Evolutionary conservation across 2,797 vertebrate genomes (phyloP).

Genomic region (Chrosomus eos): DNA sequence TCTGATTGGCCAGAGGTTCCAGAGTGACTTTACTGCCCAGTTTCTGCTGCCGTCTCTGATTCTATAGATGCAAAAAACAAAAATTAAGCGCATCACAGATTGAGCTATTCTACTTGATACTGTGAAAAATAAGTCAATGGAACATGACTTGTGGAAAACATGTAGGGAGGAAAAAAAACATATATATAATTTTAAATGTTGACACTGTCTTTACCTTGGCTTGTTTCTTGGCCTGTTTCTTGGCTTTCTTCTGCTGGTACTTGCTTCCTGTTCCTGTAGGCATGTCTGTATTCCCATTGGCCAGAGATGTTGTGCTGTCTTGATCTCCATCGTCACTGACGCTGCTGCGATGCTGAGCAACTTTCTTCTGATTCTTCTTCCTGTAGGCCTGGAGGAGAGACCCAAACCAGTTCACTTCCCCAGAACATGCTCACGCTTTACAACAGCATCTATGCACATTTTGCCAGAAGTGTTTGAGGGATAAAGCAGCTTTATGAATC

Average conservation of each 20-base stretch:
- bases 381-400: slow-evolving; percentile 70
- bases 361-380: slow-evolving; percentile 82
- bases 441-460: neutral
- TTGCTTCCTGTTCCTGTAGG: slow-evolving; percentile 82
- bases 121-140: neutral
- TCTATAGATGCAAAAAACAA: slow-evolving; percentile 73
- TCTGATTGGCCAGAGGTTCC: slow-evolving; percentile 65
- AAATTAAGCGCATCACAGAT: neutral
- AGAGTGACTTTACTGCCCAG: slow-evolving; percentile 78
- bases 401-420: neutral
- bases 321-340: slow-evolving; percentile 74
- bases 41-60: slow-evolving; percentile 89
- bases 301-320: slow-evolving; percentile 67
- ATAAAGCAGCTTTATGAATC: neutral
- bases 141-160: neutral
- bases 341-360: slow-evolving; percentile 60
- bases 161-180: neutral
- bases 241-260: slow-evolving; percentile 95
- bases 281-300: slow-evolving; percentile 78
- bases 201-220: slow-evolving; percentile 82
- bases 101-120: too few species aligned
- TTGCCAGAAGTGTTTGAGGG: neutral
- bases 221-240: slow-evolving; percentile 95
- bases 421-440: neutral
- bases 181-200: too few species aligned